Percentiles rank a stretch among this genome's conserved stretches.
These are phyloP conservation scores for Cygnus buccinator DNA, from an alignment of 2,113 vertebrate species.

Conservation along the genomic window DNA sequence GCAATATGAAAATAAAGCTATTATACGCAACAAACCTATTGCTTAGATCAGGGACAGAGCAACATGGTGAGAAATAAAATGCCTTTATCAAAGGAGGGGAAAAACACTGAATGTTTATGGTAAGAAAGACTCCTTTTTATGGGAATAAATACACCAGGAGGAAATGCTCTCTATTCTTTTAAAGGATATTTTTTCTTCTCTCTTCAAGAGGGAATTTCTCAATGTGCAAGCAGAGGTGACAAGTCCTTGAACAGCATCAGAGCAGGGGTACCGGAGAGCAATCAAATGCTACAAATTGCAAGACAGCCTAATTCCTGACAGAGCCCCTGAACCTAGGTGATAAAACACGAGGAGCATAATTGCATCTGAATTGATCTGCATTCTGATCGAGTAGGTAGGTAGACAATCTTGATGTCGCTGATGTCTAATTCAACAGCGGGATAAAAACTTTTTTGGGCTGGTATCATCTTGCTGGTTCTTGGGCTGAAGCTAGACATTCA, in stretches of 20 bases:
- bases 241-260: not conserved
- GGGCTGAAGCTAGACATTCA: not conserved
- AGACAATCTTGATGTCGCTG: not conserved
- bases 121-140: not conserved
- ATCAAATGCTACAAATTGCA: not conserved
- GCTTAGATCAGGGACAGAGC: not conserved
- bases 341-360: not conserved
- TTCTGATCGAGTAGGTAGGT: not conserved
- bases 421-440: not conserved
- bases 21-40: not conserved
- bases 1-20: not conserved
- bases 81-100: not conserved
- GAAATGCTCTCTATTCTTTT: not conserved
- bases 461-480: not conserved
- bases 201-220: not conserved
- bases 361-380: not conserved
- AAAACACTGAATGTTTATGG: not conserved
- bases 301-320: not conserved
- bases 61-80: not conserved
- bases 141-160: not conserved
- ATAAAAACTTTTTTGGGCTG: not conserved
- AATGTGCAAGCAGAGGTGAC: not conserved
- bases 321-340: not conserved
- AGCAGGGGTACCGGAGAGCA: not conserved
- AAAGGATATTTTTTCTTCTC: not conserved